A percentile compares a stretch with the other conserved stretches of the same genome.
Conservation (phyloP, 2,797 vertebrate species). For the Leptodactylus fallax region DNA sequence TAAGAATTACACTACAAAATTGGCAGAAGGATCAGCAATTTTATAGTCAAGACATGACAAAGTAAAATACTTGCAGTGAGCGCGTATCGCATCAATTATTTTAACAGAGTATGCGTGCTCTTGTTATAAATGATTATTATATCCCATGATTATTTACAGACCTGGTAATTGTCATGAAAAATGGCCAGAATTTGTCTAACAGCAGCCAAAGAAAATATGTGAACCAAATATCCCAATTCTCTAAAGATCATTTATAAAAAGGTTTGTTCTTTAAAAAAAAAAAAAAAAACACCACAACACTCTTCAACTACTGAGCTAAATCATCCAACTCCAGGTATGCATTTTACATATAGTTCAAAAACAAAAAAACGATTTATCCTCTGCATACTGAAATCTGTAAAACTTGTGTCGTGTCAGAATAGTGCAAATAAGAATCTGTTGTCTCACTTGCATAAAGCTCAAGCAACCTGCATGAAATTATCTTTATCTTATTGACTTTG, state of each 20-base stretch:
- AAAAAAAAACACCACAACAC: not conserved
- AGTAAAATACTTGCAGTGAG: conserved; percentile 23
- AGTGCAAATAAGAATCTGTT: not conserved
- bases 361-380: not conserved
- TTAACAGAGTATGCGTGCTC: conserved; percentile 26
- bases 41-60: conserved; percentile 26
- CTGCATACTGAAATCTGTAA: not conserved
- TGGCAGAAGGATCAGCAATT: conserved; percentile 32
- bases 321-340: not conserved
- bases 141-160: conserved; percentile 35
- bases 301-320: not conserved
- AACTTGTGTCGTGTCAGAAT: not conserved
- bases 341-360: not conserved
- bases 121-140: conserved; percentile 41
- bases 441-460: too few relatives aligned
- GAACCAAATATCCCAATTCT: conserved; percentile 30
- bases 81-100: conserved; percentile 14
- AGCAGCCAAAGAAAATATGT: conserved; percentile 45
- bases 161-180: conserved; percentile 34
- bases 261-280: not conserved
- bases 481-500: not conserved
- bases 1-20: conserved; percentile 11
- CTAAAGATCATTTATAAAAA: conserved; percentile 12
- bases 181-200: conserved; percentile 30
- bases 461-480: too few relatives aligned